Evolutionary conservation across 2,888 invertebrate genomes (phyloP).

Genomic region (Trissolcus japonicus): DNA sequence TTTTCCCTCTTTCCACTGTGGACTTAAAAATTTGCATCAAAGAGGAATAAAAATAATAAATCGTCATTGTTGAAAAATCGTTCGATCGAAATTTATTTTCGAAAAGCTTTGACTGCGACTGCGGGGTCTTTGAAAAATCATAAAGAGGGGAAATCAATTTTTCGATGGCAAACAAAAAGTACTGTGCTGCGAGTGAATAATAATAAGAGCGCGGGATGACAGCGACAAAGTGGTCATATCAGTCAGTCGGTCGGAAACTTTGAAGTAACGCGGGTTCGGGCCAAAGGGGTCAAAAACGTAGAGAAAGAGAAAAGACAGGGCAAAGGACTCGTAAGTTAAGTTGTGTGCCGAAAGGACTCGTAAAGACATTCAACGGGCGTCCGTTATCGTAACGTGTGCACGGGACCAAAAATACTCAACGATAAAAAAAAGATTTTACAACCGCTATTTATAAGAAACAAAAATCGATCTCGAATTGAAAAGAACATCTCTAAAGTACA

Average conservation of each 20-base stretch:
- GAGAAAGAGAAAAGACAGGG: constrained; percentile 26
- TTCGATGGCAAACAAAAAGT: constrained; percentile 20
- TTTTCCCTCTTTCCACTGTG: neutral
- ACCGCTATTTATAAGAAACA: neutral
- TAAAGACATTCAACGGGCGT: constrained; percentile 13
- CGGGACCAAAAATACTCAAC: constrained; percentile 24
- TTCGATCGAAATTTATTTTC: neutral
- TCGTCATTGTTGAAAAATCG: constrained; percentile 1
- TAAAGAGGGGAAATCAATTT: constrained; percentile 26
- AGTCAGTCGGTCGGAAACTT: constrained; percentile 47
- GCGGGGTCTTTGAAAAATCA: constrained; percentile 19
- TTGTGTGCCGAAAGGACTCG: constrained; percentile 26
- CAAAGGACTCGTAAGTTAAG: constrained; percentile 40
- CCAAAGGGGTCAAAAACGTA: constrained; percentile 25
- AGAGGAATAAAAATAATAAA: constrained; percentile 9
- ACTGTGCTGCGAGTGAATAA: constrained; percentile 35
- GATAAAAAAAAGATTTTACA: constrained; percentile 1
- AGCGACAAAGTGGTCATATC: constrained; percentile 40
- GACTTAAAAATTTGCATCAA: neutral
- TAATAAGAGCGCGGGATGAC: constrained; percentile 34
- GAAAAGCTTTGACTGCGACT: constrained; percentile 1
- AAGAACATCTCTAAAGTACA: neutral
- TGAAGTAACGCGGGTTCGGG: constrained; percentile 34
- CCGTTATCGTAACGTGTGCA: constrained; percentile 15
- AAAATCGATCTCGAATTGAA: neutral